phyloP scores from a whole-genome alignment of 2,888 invertebrate species.

The Furcula furcula region DNA sequence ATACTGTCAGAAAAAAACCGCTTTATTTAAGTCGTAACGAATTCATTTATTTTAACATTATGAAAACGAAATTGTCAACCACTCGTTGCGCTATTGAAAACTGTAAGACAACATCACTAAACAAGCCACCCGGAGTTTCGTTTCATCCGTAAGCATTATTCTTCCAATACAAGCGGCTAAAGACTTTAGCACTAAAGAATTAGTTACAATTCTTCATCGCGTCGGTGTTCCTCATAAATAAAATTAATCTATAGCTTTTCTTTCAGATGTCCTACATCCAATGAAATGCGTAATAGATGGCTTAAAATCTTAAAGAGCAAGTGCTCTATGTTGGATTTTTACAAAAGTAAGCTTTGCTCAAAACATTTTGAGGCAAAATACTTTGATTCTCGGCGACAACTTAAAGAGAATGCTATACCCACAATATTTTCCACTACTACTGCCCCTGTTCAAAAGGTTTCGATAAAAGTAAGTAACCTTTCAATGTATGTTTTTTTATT shows the following conservation, averaged over 20 bases:
- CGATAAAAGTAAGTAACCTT: conserved; percentile 33
- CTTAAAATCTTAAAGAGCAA: conserved; percentile 54
- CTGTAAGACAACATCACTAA: conserved; percentile 56
- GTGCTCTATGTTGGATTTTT: conserved; percentile 59
- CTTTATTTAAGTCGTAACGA: too few relatives aligned
- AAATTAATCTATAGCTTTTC: conserved; percentile 4
- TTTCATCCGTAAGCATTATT: conserved; percentile 57
- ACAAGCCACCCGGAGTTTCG: conserved; percentile 52
- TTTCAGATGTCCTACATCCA: conserved; percentile 54
- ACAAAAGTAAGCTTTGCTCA: conserved; percentile 63
- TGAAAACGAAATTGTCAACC: conserved; percentile 36
- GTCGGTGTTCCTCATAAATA: too few relatives aligned
- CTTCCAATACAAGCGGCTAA: background rate
- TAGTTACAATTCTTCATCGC: too few relatives aligned
- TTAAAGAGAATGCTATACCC: conserved; percentile 61
- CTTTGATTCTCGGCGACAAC: conserved; percentile 55
- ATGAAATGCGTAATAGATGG: conserved; percentile 65
- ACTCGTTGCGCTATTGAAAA: conserved; percentile 56
- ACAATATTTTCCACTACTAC: conserved; percentile 53
- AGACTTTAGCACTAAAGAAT: too few relatives aligned
- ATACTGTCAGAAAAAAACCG: too few relatives aligned
- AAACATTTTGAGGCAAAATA: conserved; percentile 65
- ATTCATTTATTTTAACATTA: too few relatives aligned
- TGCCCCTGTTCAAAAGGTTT: conserved; percentile 6
- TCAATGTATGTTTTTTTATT: background rate